Conservation (phyloP, 2,888 invertebrate genomes). For the Heterodera filipjevi region DNA sequence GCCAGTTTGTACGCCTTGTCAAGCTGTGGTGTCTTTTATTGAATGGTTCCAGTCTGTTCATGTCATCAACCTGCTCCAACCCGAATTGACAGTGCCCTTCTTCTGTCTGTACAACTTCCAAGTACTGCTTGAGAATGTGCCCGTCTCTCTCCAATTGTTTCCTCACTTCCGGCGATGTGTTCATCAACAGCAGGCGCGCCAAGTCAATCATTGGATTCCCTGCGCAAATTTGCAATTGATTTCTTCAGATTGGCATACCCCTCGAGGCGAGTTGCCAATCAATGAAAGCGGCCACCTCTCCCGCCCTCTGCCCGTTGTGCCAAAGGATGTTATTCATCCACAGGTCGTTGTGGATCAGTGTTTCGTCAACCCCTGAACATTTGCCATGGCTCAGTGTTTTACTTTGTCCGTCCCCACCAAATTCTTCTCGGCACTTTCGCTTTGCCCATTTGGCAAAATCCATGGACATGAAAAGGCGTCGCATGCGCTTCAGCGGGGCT, state of each 20-base stretch:
- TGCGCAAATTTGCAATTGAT: neutral
- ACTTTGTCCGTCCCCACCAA: neutral
- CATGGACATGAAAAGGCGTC: neutral
- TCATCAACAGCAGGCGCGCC: constrained; percentile 2
- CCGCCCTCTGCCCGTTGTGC: neutral
- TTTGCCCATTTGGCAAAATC: neutral
- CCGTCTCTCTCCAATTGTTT: neutral
- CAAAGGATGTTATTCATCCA: constrained; percentile 6
- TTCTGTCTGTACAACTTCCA: neutral
- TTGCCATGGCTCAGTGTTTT: neutral
- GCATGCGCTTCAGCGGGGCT: neutral
- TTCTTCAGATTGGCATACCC: neutral
- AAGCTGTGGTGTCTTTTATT: neutral
- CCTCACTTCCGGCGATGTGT: constrained; percentile 2
- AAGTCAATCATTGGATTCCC: constrained; percentile 1
- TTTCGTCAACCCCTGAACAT: neutral
- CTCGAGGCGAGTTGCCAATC: constrained; percentile 3
- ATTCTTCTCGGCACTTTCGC: neutral
- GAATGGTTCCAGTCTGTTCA: neutral
- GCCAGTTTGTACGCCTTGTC: neutral
- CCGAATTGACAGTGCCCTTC: neutral
- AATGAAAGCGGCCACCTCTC: neutral
- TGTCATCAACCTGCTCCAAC: neutral
- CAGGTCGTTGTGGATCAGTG: neutral
- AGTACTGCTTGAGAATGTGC: neutral